Base-by-base conservation (phyloP, 2,113 vertebrate genomes). In the Corydoras maculifer region DNA sequence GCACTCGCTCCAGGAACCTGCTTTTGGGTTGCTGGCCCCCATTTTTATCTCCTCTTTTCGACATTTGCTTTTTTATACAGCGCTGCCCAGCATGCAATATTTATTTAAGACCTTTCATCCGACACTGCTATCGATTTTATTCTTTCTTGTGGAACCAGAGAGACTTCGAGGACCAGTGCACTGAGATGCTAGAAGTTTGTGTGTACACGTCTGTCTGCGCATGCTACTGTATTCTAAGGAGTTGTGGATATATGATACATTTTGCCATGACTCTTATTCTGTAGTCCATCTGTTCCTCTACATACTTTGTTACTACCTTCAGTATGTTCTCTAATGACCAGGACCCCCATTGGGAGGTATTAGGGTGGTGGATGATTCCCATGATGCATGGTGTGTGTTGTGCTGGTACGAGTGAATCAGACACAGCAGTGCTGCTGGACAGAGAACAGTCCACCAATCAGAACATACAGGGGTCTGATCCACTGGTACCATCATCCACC, bases 31-130 rank as follows among this genome's bases (percentile, higher is more conserved):
- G 58, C 53, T 31, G 58, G 62, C 60, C 75, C 68, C 75, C 76
- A 70, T 55, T 77, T 78, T 79, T 73, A 59, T 69, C n/a, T 43
- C 2, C 2, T 4, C 64, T 54, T 58, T 75, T 69, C 55, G 13
- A 70, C 50, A 35, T 69, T 65, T 31, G 48, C 55, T 68, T 70
- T 78, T 75, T 62, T 61, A 78, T 78, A 81, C 70, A 78, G 74
- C 59, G 72, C 76, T 77, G 79, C 81, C 78, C 65, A 29, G 77
- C 69, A 75, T 80, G 82, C 78, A 80, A 70, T 82, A 79, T 82
- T 79, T 62, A 70, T 82, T 80, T 75, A 74, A 65, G 75, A 72
- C 76, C 61, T 77, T 77, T 77, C 67, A 77, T 70, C 68, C 50
- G 30, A 67, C 72, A 62, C 58, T 31, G 58, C 58, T 70, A 74